Percentiles rank a stretch among this genome's conserved stretches.
Evolutionary conservation across 1,140 invertebrate genomes (phyloP).

Genomic region (Drosophila nebulosa): DNA sequence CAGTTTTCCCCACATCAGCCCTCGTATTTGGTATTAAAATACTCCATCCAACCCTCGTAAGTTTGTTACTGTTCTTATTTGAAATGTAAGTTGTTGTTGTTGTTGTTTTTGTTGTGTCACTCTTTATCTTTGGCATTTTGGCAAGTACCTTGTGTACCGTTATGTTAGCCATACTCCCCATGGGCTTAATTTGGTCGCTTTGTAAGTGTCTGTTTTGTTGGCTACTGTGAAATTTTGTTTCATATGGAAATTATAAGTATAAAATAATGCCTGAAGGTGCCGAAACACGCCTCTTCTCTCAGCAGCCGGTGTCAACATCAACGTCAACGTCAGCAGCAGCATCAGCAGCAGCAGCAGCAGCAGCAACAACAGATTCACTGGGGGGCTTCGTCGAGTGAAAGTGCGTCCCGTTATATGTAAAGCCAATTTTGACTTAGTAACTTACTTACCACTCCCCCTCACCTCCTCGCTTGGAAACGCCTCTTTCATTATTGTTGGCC

Average conservation of each 20-base stretch:
- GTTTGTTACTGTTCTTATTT: too few species aligned
- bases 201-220: not conserved
- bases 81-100: too few species aligned
- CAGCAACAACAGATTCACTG: not conserved
- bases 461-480: not conserved
- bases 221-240: not conserved
- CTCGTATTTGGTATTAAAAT: too few species aligned
- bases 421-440: conserved; percentile 54
- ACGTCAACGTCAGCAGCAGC: not conserved
- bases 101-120: too few species aligned
- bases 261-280: not conserved
- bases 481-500: conserved; percentile 2
- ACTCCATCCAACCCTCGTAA: too few species aligned
- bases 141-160: too few species aligned
- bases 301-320: not conserved
- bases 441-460: conserved; percentile 27
- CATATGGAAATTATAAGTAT: not conserved
- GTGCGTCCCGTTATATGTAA: conserved; percentile 48
- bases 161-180: too few species aligned
- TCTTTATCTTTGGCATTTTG: too few species aligned
- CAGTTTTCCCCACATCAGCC: too few species aligned
- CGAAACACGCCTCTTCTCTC: not conserved
- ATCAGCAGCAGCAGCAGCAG: not conserved
- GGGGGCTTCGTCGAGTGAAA: conserved; percentile 32
- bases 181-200: not conserved